Evolutionary conservation across 2,888 invertebrate species (phyloP).

Genomic region (Drosophila rellima): DNA sequence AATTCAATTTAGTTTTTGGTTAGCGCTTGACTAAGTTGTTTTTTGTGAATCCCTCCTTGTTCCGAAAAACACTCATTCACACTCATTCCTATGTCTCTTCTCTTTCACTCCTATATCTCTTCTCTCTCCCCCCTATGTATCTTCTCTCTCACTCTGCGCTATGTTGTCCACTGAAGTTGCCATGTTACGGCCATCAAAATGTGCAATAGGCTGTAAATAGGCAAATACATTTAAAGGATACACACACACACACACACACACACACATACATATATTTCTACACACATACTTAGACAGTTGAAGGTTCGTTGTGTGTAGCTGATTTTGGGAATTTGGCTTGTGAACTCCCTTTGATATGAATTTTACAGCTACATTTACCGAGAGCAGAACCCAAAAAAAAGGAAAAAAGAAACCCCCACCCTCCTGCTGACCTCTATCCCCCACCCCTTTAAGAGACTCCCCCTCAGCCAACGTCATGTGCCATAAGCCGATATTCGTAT

Average conservation of each 20-base stretch:
- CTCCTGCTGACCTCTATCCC: too few species aligned
- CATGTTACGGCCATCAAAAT: conserved; percentile 63
- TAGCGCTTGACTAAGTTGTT: conserved; percentile 74
- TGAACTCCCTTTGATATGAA: conserved; percentile 65
- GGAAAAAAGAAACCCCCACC: too few species aligned
- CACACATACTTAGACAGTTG: neutral
- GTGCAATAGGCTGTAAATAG: conserved; percentile 82
- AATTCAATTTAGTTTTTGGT: conserved; percentile 80
- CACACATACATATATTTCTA: conserved; percentile 2
- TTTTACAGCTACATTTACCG: conserved; percentile 70
- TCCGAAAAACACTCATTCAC: neutral
- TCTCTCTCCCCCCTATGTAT: neutral
- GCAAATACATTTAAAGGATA: conserved; percentile 70
- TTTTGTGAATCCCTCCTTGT: conserved; percentile 18
- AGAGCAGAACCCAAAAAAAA: too few species aligned
- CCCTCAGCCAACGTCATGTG: conserved; percentile 26
- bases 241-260: conserved; percentile 20
- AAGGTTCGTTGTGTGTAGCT: conserved; percentile 31
- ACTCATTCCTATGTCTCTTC: neutral
- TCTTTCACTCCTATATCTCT: neutral
- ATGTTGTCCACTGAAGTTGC: conserved; percentile 21
- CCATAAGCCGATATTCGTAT: conserved; percentile 66
- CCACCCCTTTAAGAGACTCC: neutral
- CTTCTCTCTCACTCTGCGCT: neutral
- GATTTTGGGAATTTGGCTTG: conserved; percentile 71